Base-by-base conservation (phyloP, 1,140 invertebrate species). In the Lysiphlebus fabarum region DNA sequence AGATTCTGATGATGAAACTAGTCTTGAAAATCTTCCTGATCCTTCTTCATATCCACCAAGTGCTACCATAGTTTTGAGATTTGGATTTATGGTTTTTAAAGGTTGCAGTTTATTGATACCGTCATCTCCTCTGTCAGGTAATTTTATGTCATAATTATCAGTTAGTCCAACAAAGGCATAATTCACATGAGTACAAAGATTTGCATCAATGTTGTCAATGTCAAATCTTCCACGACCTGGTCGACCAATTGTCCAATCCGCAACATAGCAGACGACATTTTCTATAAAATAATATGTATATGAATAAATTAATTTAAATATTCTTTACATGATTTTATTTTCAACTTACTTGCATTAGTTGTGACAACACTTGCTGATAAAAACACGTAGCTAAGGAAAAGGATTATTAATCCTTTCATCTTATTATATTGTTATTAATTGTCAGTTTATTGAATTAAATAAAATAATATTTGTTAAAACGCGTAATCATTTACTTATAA, bases 41-140 rank as follows among this genome's bases (percentile, higher is more conserved):
- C 87, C 87, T 73, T 90, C 86, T 67, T 86, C 87, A 88, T 88
- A 91, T 11, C 90, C 90, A 6, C 90, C 90, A 42, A 92, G 82
- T 10, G 87, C 87, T 7, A 90, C 65, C 45, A 90, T 62, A 0
- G 86, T 83, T 71, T 89, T 90, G 7, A 90, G 66, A 7, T 82
- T 77, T 0, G 85, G 80, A 76, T 90, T 89, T 53, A 75, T 70
- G 6, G 78, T 63, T 69, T 87, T 88, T 14, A 90, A 72, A 0
- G 75, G 80, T 56, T 71, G 58, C 49, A 71, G 53, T 12, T 70
- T 38, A 36, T 38, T 37, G 42, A 49, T 56, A 60, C 61, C 59
- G 41, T 75, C 74, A n/a, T 76, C 74, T 38, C 73, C 73, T 68
- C 75, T 73, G n/a, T 79, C 74, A 45, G 72, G 17, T 26, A 26